These are phyloP conservation scores for Rhimphoctona megacephalus DNA, from an alignment of 2,888 invertebrate species.

Conservation along the genomic window DNA sequence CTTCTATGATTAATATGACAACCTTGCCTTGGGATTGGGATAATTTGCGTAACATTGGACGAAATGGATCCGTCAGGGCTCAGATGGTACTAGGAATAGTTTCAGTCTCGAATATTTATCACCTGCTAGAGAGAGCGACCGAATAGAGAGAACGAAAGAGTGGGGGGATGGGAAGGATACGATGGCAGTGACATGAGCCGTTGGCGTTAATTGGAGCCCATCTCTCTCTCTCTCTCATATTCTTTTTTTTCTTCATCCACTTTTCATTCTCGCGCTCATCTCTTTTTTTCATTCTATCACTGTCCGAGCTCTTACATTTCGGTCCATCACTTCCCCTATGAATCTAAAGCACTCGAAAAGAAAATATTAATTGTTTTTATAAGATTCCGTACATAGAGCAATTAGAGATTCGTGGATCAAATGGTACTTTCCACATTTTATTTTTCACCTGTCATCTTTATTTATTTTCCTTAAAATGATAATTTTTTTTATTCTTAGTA, in stretches of 20 bases:
- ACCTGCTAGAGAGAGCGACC: conserved; percentile 20
- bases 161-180: conserved; percentile 7
- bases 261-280: conserved; percentile 38
- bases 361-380: conserved; percentile 9
- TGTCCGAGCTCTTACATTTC: conserved; percentile 23
- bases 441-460: not conserved
- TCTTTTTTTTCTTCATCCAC: conserved; percentile 29
- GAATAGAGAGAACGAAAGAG: conserved; percentile 10
- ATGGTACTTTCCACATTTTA: not conserved
- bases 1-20: conserved; percentile 78
- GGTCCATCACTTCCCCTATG: conserved; percentile 19
- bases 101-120: conserved; percentile 69
- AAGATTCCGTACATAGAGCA: conserved; percentile 11
- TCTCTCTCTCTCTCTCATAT: conserved; percentile 36
- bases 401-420: conserved; percentile 1
- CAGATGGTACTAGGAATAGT: conserved; percentile 72
- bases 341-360: conserved; percentile 2
- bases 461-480: not conserved
- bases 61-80: conserved; percentile 74
- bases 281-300: conserved; percentile 37
- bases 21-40: conserved; percentile 72
- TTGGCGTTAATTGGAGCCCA: conserved; percentile 58
- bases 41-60: conserved; percentile 77
- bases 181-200: conserved; percentile 48
- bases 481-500: not conserved